Percentiles rank a stretch among this genome's conserved stretches.
These are phyloP conservation scores for Progne subis DNA, from an alignment of 2,113 vertebrate genomes.

Conservation along the genomic window DNA sequence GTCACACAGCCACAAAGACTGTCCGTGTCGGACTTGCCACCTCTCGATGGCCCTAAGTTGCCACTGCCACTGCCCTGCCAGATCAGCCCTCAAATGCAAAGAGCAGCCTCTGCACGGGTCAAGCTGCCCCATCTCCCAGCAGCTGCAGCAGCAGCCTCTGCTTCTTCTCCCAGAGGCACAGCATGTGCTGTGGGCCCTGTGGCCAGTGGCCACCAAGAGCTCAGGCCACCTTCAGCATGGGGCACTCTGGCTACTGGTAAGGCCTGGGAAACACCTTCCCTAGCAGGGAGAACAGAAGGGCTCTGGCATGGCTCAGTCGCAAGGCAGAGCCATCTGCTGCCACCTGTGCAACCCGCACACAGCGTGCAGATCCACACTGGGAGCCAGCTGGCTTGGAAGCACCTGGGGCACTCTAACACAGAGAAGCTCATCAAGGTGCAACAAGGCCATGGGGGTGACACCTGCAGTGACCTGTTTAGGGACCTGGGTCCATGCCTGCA, in stretches of 20 bases:
- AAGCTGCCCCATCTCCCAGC: not conserved
- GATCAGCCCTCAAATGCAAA: not conserved
- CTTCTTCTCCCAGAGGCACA: not conserved
- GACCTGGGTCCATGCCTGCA: not conserved
- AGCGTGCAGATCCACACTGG: accelerated
- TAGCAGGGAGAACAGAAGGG: accelerated
- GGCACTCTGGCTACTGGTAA: no score
- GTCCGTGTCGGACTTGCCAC: accelerated
- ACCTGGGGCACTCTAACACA: not conserved
- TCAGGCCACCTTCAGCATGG: not conserved
- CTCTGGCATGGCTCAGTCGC: accelerated
- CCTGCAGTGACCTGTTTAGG: not conserved
- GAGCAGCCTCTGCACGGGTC: no score
- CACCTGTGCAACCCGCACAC: accelerated
- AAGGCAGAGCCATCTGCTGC: accelerated
- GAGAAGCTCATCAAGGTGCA: no score
- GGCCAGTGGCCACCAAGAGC: no score
- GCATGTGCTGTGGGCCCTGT: no score
- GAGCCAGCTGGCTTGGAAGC: not conserved
- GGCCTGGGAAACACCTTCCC: no score
- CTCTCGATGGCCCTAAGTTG: no score
- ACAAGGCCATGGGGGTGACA: no score
- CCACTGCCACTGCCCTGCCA: no score
- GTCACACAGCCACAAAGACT: not conserved
- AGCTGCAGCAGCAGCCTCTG: not conserved